A percentile compares a stretch with the other conserved stretches of the same genome.
These are phyloP conservation scores for Vicugna pacos DNA, from an alignment of 2,113 vertebrate species.

Conservation along the genomic window DNA sequence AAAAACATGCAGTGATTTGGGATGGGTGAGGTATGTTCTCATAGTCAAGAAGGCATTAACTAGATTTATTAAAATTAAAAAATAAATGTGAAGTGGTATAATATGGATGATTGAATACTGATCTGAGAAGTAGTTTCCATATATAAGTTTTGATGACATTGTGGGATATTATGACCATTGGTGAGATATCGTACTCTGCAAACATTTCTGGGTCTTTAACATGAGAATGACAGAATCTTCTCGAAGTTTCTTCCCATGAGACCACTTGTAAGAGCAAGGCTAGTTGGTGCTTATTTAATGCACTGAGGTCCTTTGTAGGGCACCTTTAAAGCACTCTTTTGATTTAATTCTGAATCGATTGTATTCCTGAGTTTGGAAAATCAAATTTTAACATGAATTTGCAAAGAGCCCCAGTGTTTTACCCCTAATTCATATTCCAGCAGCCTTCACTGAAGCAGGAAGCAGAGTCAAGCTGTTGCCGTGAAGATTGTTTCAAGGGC, in stretches of 20 bases:
- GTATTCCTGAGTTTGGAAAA: constrained; percentile 46
- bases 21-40: not conserved
- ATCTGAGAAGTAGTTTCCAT: not conserved
- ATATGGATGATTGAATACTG: not conserved
- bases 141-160: not conserved
- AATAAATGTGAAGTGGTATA: not conserved
- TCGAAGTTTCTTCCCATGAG: not conserved
- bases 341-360: constrained; percentile 15
- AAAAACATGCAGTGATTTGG: not conserved
- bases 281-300: not conserved
- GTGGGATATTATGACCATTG: not conserved
- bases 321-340: constrained; percentile 24
- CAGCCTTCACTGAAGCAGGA: constrained; percentile 4
- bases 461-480: constrained; percentile 49
- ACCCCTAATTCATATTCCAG: constrained; percentile 36
- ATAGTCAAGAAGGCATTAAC: not conserved
- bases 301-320: not conserved
- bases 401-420: not conserved
- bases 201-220: not conserved
- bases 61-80: constrained; percentile 39
- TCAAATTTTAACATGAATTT: constrained; percentile 56
- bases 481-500: constrained; percentile 54
- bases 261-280: not conserved
- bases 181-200: not conserved
- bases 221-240: not conserved